Evolutionary conservation across 2,113 vertebrate species (phyloP).

Genomic region (Nothoprocta perdicaria): DNA sequence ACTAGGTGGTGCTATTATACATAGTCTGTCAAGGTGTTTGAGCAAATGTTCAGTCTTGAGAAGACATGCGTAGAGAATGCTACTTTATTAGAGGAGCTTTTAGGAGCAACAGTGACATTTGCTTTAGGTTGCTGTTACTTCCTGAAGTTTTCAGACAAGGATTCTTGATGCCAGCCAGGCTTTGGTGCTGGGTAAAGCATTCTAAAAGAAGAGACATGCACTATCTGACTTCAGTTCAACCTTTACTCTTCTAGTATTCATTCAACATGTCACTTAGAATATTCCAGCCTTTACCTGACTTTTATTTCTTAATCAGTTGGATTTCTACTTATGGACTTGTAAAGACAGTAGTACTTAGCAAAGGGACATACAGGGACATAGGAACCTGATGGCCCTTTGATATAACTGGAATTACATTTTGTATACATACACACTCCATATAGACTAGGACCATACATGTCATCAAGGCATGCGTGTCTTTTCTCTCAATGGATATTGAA

Average conservation of each 20-base stretch:
- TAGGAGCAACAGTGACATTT: background rate
- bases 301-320: background rate
- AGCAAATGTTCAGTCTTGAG: constrained; percentile 44
- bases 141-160: background rate
- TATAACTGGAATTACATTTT: background rate
- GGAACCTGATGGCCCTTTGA: background rate
- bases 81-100: background rate
- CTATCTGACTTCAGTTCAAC: background rate
- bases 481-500: background rate
- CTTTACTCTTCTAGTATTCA: background rate
- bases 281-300: background rate
- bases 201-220: background rate
- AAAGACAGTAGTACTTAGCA: background rate
- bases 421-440: background rate
- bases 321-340: background rate
- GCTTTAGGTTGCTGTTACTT: background rate
- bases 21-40: background rate
- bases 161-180: background rate
- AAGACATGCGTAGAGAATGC: background rate
- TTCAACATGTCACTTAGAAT: background rate
- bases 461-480: background rate
- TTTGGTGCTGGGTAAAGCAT: background rate
- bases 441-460: background rate
- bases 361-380: background rate
- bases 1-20: constrained; percentile 39